phyloP scores from a whole-genome alignment of 2,888 invertebrate genomes.

The Thymelicus lineola region DNA sequence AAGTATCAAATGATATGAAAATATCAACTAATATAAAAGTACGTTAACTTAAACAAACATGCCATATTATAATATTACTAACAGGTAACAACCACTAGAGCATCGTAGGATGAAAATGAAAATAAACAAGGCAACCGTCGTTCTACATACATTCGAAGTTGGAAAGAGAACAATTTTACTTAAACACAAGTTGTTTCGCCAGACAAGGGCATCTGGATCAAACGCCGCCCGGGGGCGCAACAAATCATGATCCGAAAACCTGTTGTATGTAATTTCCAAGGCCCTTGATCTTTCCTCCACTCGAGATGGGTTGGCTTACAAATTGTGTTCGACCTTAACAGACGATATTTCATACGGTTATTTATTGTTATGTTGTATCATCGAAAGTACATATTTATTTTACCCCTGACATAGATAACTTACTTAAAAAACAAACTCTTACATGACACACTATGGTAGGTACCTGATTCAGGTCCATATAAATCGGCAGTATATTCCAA shows the following conservation, averaged over 20 bases:
- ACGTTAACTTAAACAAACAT: conserved; percentile 2
- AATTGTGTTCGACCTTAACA: conserved; percentile 79
- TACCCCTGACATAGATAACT: not conserved
- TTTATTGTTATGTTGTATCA: conserved; percentile 63
- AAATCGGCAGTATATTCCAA: no score
- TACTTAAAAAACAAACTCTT: no score
- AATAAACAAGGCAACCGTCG: conserved; percentile 25
- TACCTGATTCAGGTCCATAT: no score
- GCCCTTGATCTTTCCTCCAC: conserved; percentile 69
- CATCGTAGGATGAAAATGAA: conserved; percentile 23
- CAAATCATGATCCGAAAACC: conserved; percentile 82
- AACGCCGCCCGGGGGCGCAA: conserved; percentile 74
- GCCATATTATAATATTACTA: conserved; percentile 7
- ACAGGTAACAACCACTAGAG: conserved; percentile 21
- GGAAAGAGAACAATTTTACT: conserved; percentile 67
- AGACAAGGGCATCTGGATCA: conserved; percentile 73
- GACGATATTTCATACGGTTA: conserved; percentile 76
- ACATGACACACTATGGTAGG: no score
- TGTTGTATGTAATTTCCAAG: conserved; percentile 77
- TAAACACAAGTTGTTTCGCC: conserved; percentile 74
- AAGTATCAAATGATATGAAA: not conserved
- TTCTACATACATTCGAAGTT: conserved; percentile 49
- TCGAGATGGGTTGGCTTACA: conserved; percentile 74
- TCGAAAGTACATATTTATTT: conserved; percentile 37
- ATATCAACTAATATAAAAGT: not conserved